Percentiles rank a stretch among this genome's conserved stretches.
Evolutionary conservation across 2,113 vertebrate species (phyloP).

Genomic region (Tautogolabrus adspersus): DNA sequence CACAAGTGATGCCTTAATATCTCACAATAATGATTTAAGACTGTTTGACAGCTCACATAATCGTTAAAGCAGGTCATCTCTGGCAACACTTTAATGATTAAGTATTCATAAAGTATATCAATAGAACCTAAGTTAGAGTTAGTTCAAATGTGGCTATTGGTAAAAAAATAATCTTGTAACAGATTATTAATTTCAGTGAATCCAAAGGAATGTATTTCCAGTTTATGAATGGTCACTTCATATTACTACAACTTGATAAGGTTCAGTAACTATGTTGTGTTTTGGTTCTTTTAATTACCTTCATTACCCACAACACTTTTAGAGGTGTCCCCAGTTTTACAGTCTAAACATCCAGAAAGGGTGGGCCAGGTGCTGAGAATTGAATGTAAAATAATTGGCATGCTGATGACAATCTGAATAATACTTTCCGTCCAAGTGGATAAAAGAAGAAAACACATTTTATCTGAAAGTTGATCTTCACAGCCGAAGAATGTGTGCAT

Average conservation of each 20-base stretch:
- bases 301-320: not conserved
- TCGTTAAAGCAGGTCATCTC: not conserved
- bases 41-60: conserved; percentile 34
- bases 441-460: not conserved
- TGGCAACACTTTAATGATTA: not conserved
- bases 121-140: no score
- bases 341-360: conserved; percentile 28
- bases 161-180: no score
- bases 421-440: conserved; percentile 1
- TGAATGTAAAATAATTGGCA: conserved; percentile 39
- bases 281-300: conserved; percentile 42
- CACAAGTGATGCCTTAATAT: conserved; percentile 10
- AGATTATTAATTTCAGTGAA: not conserved
- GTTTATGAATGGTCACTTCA: conserved; percentile 7
- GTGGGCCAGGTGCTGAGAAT: conserved; percentile 11
- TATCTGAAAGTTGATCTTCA: not conserved
- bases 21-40: not conserved
- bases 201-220: conserved; percentile 7
- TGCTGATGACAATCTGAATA: conserved; percentile 28
- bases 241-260: not conserved
- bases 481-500: conserved; percentile 4
- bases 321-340: conserved; percentile 10
- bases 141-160: no score
- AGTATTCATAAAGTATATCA: no score
- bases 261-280: not conserved